These are phyloP conservation scores for Mesembrinibis cayennensis DNA, from an alignment of 2,113 vertebrate genomes.

Conservation along the genomic window DNA sequence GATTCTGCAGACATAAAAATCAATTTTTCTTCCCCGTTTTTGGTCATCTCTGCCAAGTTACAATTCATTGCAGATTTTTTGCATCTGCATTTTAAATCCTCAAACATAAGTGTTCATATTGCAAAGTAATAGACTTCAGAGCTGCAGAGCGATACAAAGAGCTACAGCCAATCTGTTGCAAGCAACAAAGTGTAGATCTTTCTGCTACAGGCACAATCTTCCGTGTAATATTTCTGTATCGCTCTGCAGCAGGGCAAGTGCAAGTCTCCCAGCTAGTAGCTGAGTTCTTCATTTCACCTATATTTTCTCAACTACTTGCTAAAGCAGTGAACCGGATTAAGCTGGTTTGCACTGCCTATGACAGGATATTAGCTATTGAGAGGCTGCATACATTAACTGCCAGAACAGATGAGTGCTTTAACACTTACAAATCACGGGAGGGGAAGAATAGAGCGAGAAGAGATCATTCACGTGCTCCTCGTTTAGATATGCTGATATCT, in stretches of 20 bases:
- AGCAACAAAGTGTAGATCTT: background rate
- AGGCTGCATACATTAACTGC: constrained; percentile 67
- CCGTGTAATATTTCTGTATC: background rate
- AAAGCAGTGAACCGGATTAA: constrained; percentile 55
- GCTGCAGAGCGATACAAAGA: background rate
- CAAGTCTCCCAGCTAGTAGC: background rate
- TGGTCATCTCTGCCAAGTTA: background rate
- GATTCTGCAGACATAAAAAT: background rate
- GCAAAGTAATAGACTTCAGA: background rate
- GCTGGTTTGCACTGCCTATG: constrained; percentile 57
- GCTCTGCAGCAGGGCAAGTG: background rate
- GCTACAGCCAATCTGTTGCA: background rate
- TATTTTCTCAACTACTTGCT: constrained; percentile 17
- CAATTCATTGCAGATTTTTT: background rate
- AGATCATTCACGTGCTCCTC: constrained; percentile 54
- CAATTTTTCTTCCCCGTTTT: background rate
- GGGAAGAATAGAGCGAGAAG: constrained; percentile 52
- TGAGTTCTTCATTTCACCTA: constrained; percentile 32
- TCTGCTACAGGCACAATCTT: background rate
- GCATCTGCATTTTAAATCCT: constrained; percentile 32
- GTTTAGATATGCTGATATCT: constrained; percentile 59
- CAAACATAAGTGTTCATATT: background rate
- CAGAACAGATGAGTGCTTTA: constrained; percentile 60
- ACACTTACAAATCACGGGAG: constrained; percentile 44
- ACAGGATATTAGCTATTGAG: constrained; percentile 66